Percentiles rank a stretch among this genome's conserved stretches.
Evolutionary conservation across 2,888 invertebrate species (phyloP).

Genomic region (Protodeltote pygarga): DNA sequence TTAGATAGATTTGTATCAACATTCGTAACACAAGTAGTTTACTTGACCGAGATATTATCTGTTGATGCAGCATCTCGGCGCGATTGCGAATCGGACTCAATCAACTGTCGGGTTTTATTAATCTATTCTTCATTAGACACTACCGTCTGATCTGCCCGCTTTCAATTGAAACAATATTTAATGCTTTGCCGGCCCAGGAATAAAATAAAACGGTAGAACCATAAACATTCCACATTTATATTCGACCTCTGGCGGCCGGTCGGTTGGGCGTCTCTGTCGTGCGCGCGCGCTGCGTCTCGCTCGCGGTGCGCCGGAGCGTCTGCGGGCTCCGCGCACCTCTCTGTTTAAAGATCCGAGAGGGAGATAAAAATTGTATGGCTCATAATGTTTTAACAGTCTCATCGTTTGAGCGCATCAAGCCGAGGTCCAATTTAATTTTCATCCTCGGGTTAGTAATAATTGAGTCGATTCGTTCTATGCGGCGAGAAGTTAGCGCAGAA

Average conservation of each 20-base stretch:
- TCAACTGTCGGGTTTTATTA: conserved; percentile 75
- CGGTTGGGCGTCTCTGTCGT: conserved; percentile 60
- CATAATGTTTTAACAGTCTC: conserved; percentile 85
- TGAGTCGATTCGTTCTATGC: conserved; percentile 83
- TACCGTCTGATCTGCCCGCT: conserved; percentile 80
- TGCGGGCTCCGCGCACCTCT: conserved; percentile 72
- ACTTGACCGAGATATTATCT: conserved; percentile 44
- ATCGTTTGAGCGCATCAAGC: conserved; percentile 57
- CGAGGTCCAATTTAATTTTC: conserved; percentile 76
- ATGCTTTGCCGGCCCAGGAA: conserved; percentile 80
- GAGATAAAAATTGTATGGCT: conserved; percentile 83
- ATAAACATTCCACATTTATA: conserved; percentile 87
- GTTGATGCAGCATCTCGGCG: conserved; percentile 54
- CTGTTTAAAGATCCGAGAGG: conserved; percentile 75
- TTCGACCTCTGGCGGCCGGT: conserved; percentile 84
- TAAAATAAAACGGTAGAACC: conserved; percentile 87
- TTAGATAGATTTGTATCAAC: conserved; percentile 56
- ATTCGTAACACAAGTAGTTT: conserved; percentile 74
- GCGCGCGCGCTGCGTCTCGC: conserved; percentile 59
- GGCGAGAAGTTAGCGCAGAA: conserved; percentile 64
- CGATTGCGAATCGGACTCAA: conserved; percentile 77
- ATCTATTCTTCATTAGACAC: conserved; percentile 82
- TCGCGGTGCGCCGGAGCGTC: conserved; percentile 81
- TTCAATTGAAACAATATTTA: conserved; percentile 87
- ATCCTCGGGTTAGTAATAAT: conserved; percentile 77